These are phyloP conservation scores for Eupithecia pulchellata DNA, from an alignment of 2,888 invertebrate genomes.

Conservation along the genomic window DNA sequence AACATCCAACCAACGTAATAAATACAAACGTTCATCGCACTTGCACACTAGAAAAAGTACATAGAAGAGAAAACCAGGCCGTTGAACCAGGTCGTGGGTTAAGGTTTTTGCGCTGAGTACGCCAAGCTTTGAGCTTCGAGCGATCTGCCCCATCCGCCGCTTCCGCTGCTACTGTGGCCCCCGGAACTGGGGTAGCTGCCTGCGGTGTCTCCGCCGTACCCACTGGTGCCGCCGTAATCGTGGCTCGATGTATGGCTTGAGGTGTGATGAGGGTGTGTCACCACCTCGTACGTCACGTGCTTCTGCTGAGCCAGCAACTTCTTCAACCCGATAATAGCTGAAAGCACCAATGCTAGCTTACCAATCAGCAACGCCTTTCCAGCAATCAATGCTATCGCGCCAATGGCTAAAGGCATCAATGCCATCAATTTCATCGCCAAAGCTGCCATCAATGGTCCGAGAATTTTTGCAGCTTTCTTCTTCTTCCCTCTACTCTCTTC, in stretches of 20 bases:
- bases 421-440: conserved; percentile 92
- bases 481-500: conserved; percentile 93
- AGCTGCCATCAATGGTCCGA: conserved; percentile 91
- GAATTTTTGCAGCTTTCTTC: conserved; percentile 91
- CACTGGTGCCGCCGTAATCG: conserved; percentile 85
- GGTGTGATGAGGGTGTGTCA: conserved; percentile 93
- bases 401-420: conserved; percentile 90
- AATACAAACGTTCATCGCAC: conserved; percentile 69
- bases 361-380: conserved; percentile 94
- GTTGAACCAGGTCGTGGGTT: conserved; percentile 67
- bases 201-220: conserved; percentile 88
- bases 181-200: conserved; percentile 73
- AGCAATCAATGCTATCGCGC: conserved; percentile 93
- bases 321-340: conserved; percentile 93
- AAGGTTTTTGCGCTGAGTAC: conserved; percentile 90
- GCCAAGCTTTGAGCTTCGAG: conserved; percentile 91
- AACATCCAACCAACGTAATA: conserved; percentile 61
- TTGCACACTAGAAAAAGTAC: conserved; percentile 63
- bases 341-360: conserved; percentile 93
- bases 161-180: conserved; percentile 75
- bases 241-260: conserved; percentile 89
- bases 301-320: conserved; percentile 92
- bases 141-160: conserved; percentile 90
- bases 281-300: conserved; percentile 95
- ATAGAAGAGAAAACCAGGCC: conserved; percentile 75